Evolutionary conservation across 2,113 vertebrate species (phyloP).

Genomic region (Myrmecophaga tridactyla): DNA sequence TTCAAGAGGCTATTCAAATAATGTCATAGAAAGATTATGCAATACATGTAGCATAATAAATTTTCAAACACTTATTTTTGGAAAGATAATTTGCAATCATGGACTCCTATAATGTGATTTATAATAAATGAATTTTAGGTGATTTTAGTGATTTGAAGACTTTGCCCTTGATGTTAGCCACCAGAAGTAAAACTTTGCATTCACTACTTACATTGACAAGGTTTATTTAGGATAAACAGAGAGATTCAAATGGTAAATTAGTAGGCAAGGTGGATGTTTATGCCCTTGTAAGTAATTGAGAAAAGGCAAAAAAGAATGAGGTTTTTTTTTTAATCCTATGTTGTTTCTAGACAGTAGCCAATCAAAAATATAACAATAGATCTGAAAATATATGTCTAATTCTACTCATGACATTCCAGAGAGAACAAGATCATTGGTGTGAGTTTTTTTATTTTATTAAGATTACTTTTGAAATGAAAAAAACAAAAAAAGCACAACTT

Average conservation of each 20-base stretch:
- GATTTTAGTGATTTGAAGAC: background rate
- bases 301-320: background rate
- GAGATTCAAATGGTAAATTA: background rate
- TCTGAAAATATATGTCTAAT: background rate
- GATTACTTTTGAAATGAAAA: background rate
- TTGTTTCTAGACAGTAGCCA: background rate
- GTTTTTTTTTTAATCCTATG: no score
- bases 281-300: background rate
- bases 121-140: background rate
- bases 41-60: background rate
- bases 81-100: background rate
- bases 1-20: background rate
- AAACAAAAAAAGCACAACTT: background rate
- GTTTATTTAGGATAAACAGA: background rate
- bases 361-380: background rate
- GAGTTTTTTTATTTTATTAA: background rate
- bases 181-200: background rate
- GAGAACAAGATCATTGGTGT: background rate
- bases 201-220: background rate
- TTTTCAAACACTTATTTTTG: background rate
- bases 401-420: background rate
- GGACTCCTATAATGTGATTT: background rate
- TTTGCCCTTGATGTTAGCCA: background rate
- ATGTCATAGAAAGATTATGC: background rate
- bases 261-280: background rate